Percentiles rank a stretch among this genome's conserved stretches.
Evolutionary conservation across 2,888 invertebrate species (phyloP).

Genomic region (Cephus nigrinus): DNA sequence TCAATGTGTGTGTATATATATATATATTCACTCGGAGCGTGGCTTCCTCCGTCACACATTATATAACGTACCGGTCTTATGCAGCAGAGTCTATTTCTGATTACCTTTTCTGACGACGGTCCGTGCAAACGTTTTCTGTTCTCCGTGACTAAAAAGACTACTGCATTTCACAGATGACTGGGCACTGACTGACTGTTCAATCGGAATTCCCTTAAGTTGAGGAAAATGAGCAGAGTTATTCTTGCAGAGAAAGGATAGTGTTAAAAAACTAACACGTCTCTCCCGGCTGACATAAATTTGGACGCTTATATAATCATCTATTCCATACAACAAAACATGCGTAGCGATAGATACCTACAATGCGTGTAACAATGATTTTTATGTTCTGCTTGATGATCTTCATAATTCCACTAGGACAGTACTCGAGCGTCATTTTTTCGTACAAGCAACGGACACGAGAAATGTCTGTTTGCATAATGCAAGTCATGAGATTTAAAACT

Average conservation of each 20-base stretch:
- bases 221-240: neutral
- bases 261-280: neutral
- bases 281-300: neutral
- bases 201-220: neutral
- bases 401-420: neutral
- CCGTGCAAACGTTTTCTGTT: slow-evolving; percentile 19
- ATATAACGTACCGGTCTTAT: slow-evolving; percentile 48
- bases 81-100: slow-evolving; percentile 57
- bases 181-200: neutral
- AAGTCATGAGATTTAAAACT: slow-evolving; percentile 29
- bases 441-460: slow-evolving; percentile 2
- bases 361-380: slow-evolving; percentile 10
- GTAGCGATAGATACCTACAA: slow-evolving; percentile 23
- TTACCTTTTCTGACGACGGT: slow-evolving; percentile 39
- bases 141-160: neutral
- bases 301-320: neutral
- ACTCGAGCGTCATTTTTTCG: neutral
- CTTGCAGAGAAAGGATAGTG: neutral
- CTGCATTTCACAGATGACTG: neutral
- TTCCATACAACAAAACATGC: neutral
- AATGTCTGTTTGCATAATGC: slow-evolving; percentile 17
- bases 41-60: slow-evolving; percentile 30
- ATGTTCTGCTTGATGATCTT: slow-evolving; percentile 10
- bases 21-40: neutral
- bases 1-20: neutral